A percentile compares a stretch with the other conserved stretches of the same genome.
These are phyloP conservation scores for Saccostrea glomerata DNA, from an alignment of 1,140 invertebrate genomes.

Conservation along the genomic window DNA sequence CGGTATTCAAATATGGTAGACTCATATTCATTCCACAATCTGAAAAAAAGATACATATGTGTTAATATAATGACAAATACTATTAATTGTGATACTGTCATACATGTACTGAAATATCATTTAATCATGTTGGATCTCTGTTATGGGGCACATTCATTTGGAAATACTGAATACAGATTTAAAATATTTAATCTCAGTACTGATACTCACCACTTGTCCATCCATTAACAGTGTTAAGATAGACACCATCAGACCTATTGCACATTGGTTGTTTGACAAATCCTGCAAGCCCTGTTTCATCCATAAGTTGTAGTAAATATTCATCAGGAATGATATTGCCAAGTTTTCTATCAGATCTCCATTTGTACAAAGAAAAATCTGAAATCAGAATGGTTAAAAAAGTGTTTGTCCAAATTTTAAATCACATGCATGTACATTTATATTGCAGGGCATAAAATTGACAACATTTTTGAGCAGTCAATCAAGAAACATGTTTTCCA, in stretches of 20 bases:
- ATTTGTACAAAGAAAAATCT: not conserved
- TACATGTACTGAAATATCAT: no score
- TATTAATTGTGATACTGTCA: no score
- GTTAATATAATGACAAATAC: no score
- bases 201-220: constrained; percentile 53
- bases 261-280: constrained; percentile 41
- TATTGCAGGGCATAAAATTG: no score
- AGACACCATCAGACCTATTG: constrained; percentile 20
- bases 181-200: no score
- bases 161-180: no score
- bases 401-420: not conserved
- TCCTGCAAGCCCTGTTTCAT: constrained; percentile 43
- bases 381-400: not conserved
- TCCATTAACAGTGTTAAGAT: constrained; percentile 45
- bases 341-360: not conserved
- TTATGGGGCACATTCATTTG: no score
- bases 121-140: no score
- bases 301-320: constrained; percentile 23
- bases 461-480: no score
- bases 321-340: not conserved
- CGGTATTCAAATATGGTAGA: constrained; percentile 15
- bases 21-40: constrained; percentile 47
- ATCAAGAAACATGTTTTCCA: no score
- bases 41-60: not conserved
- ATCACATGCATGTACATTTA: no score